These are phyloP conservation scores for Yponomeuta sedellus DNA, from an alignment of 2,888 invertebrate genomes.

Conservation along the genomic window DNA sequence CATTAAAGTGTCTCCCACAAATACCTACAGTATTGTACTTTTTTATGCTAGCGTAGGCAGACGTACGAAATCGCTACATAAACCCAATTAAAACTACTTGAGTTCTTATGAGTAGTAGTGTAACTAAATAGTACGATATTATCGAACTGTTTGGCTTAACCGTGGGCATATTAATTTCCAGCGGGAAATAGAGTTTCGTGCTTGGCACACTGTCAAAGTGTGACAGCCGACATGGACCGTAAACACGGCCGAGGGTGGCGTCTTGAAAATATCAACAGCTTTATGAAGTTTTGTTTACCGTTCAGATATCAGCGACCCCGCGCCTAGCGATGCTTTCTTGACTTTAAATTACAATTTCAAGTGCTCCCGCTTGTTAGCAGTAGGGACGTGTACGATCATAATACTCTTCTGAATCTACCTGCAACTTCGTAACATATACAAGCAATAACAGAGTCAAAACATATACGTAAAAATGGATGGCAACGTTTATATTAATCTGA, in stretches of 20 bases:
- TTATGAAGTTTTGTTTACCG: neutral
- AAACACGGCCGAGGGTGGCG: conserved; percentile 35
- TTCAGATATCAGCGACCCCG: neutral
- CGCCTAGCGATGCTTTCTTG: neutral
- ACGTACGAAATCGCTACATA: too few species aligned
- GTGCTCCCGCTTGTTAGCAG: conserved; percentile 10
- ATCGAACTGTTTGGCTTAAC: neutral
- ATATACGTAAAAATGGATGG: neutral
- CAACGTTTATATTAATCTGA: neutral
- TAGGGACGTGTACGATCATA: neutral
- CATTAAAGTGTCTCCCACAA: too few species aligned
- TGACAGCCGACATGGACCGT: conserved; percentile 31
- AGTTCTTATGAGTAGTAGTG: too few species aligned
- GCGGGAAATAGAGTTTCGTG: conserved; percentile 61
- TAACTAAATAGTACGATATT: too few species aligned
- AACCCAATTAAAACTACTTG: too few species aligned
- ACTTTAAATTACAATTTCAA: neutral
- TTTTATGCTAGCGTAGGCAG: too few species aligned
- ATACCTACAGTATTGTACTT: too few species aligned
- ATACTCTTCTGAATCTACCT: neutral
- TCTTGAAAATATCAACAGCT: conserved; percentile 6
- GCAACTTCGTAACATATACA: neutral
- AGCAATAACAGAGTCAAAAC: neutral
- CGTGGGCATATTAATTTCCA: conserved; percentile 21
- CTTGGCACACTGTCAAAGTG: conserved; percentile 61